phyloP scores from a whole-genome alignment of 2,888 invertebrate species.

The Phasia obesa region DNA sequence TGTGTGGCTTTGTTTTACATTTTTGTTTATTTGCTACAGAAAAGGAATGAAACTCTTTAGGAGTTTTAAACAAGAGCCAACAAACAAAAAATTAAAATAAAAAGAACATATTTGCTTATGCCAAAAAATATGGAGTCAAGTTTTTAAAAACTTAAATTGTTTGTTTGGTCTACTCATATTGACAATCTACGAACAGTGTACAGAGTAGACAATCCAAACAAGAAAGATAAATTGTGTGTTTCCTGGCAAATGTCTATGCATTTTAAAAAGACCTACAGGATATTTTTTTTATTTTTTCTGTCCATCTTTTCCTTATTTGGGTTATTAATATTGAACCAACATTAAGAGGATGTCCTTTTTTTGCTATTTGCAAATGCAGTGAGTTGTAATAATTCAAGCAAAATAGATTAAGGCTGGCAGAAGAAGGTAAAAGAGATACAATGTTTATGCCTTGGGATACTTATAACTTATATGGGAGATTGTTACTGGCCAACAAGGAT shows the following conservation, averaged over 20 bases:
- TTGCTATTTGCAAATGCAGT: constrained; percentile 40
- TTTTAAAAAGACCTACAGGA: constrained; percentile 46
- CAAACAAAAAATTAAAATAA: background rate
- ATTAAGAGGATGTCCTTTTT: constrained; percentile 44
- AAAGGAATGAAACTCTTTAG: constrained; percentile 44
- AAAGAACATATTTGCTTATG: constrained; percentile 44
- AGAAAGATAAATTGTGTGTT: constrained; percentile 63
- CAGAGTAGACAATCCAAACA: constrained; percentile 59
- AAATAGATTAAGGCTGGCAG: constrained; percentile 36
- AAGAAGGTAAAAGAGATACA: constrained; percentile 19
- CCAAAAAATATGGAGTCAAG: constrained; percentile 58
- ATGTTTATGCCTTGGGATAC: constrained; percentile 22
- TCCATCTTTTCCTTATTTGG: constrained; percentile 32
- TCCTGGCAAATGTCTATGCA: constrained; percentile 46
- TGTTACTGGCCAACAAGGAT: constrained; percentile 33
- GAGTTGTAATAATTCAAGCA: constrained; percentile 39
- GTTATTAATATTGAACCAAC: constrained; percentile 40
- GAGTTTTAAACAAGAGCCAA: constrained; percentile 30
- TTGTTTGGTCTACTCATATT: constrained; percentile 56
- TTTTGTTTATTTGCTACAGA: constrained; percentile 29
- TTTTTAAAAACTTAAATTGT: constrained; percentile 57
- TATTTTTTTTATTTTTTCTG: constrained; percentile 5
- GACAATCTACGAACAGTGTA: constrained; percentile 32
- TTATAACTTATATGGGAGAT: constrained; percentile 40
- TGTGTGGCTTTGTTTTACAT: background rate